These are phyloP conservation scores for Pampus argenteus DNA, from an alignment of 2,797 vertebrate genomes.

Conservation along the genomic window DNA sequence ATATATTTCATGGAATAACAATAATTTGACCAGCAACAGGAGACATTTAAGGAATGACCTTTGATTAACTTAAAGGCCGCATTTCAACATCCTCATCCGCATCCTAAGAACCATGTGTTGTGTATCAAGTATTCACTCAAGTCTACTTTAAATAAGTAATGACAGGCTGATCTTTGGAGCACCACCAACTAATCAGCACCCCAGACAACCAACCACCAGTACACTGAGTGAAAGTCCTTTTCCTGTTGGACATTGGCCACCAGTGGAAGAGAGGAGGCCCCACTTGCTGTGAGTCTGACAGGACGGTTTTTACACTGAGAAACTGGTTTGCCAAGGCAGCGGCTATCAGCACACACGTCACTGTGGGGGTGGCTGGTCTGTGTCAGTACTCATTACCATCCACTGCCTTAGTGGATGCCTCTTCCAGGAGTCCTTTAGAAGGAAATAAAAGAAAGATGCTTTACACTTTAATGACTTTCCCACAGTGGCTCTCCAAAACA, in stretches of 20 bases:
- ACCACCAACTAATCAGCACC: constrained; percentile 33
- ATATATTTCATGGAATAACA: constrained; percentile 43
- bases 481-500: constrained; percentile 80
- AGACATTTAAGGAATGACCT: constrained; percentile 33
- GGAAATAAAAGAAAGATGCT: constrained; percentile 82
- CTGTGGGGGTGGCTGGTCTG: constrained; percentile 53
- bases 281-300: constrained; percentile 38
- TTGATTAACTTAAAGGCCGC: constrained; percentile 44
- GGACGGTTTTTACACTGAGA: constrained; percentile 38
- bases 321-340: constrained; percentile 76
- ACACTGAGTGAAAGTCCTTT: constrained; percentile 34
- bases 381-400: constrained; percentile 81
- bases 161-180: constrained; percentile 36
- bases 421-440: constrained; percentile 77
- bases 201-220: constrained; percentile 6
- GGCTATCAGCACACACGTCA: constrained; percentile 44
- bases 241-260: constrained; percentile 63
- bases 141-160: constrained; percentile 55
- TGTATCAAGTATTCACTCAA: constrained; percentile 48
- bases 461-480: constrained; percentile 89
- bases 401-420: constrained; percentile 66
- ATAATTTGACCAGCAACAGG: constrained; percentile 52
- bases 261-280: constrained; percentile 70
- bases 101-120: constrained; percentile 42
- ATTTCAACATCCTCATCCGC: constrained; percentile 14